Base-by-base conservation (phyloP, 2,888 invertebrate species). In the Ypsolopha scabrella region DNA sequence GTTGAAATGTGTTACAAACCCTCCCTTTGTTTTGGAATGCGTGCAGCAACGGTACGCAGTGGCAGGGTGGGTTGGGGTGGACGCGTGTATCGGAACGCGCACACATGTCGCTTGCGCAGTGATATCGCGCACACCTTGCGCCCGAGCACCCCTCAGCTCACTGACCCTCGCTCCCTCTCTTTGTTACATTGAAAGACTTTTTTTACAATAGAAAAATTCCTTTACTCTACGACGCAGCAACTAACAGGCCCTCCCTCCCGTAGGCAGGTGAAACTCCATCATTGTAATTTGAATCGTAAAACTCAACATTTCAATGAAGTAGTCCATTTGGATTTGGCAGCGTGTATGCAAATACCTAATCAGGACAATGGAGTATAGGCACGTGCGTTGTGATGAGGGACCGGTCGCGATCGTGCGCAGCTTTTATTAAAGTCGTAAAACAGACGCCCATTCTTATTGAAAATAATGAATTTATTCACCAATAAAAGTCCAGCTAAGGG, bases 61-160 rank as follows among this genome's bases (percentile, higher is more conserved):
- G 61, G 62, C 63, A 62, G 64, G 68, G 65, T 60, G 63, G 55
- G 62, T 67, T 60, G 64, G 65, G 68, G 66, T 67, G 63, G 64
- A 63, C 70, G 72, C 70, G 70, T 77, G 79, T 75, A 67, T 78
- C 70, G 82, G 81, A 77, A 78, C 83, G 77, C 74, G 71, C 80
- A 80, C 24, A 24, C 83, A 80, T 80, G 81, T 70, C 68, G 63
- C 43, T 59, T 57, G 61, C 65, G 81, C 83, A 67, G 71, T 83
- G 86, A 83, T 85, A 85, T 71, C 75, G 75, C 62, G 69, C 75
- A 82, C 86, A 85, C 85, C 86, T 85, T 85, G 85, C 81, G 77
- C 68, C 57, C 57, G 71, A 64, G 65, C 71, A 71, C 78, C 74
- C 78, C 58, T 68, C 71, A 67, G 67, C 57, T 36, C 66, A 69